Percentiles rank a stretch among this genome's conserved stretches.
Evolutionary conservation across 2,888 invertebrate genomes (phyloP).

Genomic region (Lamellibrachia satsuma): DNA sequence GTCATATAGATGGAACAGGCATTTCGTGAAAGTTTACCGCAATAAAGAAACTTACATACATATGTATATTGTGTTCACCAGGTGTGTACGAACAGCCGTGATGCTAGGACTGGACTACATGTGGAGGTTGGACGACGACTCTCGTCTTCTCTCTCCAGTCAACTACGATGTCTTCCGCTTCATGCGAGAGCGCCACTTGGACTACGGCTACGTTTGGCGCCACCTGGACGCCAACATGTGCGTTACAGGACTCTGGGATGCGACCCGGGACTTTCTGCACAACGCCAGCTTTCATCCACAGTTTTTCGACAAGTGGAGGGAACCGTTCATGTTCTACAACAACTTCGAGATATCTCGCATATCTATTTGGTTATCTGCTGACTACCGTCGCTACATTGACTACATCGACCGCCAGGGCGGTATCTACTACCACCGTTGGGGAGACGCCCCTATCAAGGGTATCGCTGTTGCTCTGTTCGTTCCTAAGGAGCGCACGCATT

Average conservation of each 20-base stretch:
- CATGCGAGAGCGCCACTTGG: constrained; percentile 32
- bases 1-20: too few relatives aligned
- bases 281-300: constrained; percentile 26
- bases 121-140: constrained; percentile 47
- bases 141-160: constrained; percentile 32
- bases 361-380: constrained; percentile 36
- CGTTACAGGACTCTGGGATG: constrained; percentile 39
- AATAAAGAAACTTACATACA: too few relatives aligned
- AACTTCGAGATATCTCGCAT: constrained; percentile 44
- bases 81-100: constrained; percentile 39
- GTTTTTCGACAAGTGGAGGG: constrained; percentile 36
- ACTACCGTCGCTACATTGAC: constrained; percentile 37
- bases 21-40: too few relatives aligned
- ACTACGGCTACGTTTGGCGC: constrained; percentile 40
- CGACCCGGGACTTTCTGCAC: constrained; percentile 33
- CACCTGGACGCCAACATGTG: constrained; percentile 34
- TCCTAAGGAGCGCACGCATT: constrained; percentile 29
- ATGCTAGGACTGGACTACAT: constrained; percentile 39
- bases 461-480: constrained; percentile 42
- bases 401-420: constrained; percentile 42
- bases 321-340: constrained; percentile 40
- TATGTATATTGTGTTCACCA: neutral
- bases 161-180: constrained; percentile 42
- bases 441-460: constrained; percentile 44
- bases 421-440: constrained; percentile 44